Evolutionary conservation across 2,797 vertebrate species (phyloP).

Genomic region (Myripristis jacobus): DNA sequence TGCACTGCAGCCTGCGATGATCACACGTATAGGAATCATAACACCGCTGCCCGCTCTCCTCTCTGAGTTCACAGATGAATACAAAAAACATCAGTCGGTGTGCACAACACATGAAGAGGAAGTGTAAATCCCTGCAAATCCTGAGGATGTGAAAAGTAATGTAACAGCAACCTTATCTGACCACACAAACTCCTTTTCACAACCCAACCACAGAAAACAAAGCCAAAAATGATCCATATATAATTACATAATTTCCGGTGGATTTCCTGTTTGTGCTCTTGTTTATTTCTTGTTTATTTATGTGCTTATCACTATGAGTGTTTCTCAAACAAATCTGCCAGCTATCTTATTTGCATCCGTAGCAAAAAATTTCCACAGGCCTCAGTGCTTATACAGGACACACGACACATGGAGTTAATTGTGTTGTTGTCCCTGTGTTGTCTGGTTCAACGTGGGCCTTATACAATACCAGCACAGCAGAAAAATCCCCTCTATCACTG

Average conservation of each 20-base stretch:
- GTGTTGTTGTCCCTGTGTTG: conserved; percentile 28
- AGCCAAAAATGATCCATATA: neutral
- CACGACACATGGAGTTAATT: conserved; percentile 23
- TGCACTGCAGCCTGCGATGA: neutral
- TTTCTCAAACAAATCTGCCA: conserved; percentile 23
- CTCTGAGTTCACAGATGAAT: conserved; percentile 4
- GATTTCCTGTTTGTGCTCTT: conserved; percentile 15
- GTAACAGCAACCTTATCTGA: neutral
- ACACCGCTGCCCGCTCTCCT: conserved; percentile 4
- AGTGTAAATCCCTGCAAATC: too few species aligned
- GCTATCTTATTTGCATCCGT: conserved; percentile 28
- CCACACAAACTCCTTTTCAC: neutral
- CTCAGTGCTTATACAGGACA: conserved; percentile 48
- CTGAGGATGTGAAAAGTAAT: too few species aligned
- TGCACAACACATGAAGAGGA: neutral
- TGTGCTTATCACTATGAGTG: conserved; percentile 6
- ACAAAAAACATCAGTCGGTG: neutral
- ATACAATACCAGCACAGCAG: conserved; percentile 15
- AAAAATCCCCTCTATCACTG: conserved; percentile 63
- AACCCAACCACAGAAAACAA: neutral
- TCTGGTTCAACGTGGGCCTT: conserved; percentile 20
- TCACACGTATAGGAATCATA: conserved; percentile 8
- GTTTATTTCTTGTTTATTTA: neutral
- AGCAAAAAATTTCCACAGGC: conserved; percentile 12
- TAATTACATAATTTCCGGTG: neutral